A percentile compares a stretch with the other conserved stretches of the same genome.
Evolutionary conservation across 1,140 invertebrate species (phyloP).

Genomic region (Diachasmimorpha longicaudata): DNA sequence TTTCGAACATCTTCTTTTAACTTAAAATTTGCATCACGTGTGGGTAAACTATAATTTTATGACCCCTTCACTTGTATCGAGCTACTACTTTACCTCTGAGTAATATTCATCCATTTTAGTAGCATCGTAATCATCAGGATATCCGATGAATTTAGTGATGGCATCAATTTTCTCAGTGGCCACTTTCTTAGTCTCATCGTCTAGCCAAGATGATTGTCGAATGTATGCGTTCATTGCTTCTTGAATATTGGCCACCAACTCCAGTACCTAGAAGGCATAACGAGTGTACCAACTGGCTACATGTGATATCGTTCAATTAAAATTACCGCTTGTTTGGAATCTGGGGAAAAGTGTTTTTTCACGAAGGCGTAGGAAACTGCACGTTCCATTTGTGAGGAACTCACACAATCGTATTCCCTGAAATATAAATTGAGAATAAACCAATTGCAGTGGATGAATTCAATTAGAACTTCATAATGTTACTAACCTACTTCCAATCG

Average conservation of each 20-base stretch:
- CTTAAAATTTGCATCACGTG: too few relatives aligned
- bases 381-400: neutral
- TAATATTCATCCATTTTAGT: neutral
- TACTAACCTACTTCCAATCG: neutral
- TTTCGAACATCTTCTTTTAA: too few relatives aligned
- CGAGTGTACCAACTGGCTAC: neutral
- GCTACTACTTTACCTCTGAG: neutral
- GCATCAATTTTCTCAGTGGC: neutral
- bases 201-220: neutral
- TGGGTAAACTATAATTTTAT: too few relatives aligned
- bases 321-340: neutral
- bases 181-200: neutral
- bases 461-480: neutral
- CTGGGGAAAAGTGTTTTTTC: neutral
- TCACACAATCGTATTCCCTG: neutral
- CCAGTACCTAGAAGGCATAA: neutral
- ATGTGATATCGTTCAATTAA: neutral
- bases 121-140: neutral
- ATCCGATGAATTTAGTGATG: neutral
- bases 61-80: too few relatives aligned
- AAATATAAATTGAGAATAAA: neutral
- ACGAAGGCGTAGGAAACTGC: neutral
- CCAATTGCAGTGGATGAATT: neutral
- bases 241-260: neutral
- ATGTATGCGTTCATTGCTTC: neutral